Base-by-base conservation (phyloP, 2,797 vertebrate species). In the Myripristis murdjan region DNA sequence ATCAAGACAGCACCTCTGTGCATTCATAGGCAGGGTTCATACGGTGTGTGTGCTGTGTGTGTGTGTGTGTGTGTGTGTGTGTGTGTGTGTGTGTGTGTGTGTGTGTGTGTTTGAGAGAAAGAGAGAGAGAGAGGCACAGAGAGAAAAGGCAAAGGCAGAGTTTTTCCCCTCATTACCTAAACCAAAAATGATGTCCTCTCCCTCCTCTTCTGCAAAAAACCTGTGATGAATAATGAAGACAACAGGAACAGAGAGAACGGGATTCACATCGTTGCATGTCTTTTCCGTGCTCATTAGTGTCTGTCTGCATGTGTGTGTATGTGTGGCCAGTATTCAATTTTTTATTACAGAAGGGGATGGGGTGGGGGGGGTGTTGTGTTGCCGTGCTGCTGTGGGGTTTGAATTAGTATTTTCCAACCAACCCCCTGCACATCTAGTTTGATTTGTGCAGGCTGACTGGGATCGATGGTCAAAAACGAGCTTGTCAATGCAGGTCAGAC, bases 1-100 rank as follows among this genome's bases (percentile, higher is more conserved):
- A 95, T 96, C 96, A 96, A 95, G 95, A 95, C 93, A 92, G 94
- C 93, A 96, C 95, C 95, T 95, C 92, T 88, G 93, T 93, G 93
- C 93, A 96, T 95, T 95, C 92, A 92, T 91, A 95, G 95, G 93
- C 93, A 81, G 89, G 26, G 63, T 58, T 53, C 58, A 60, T 63
- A n/a, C n/a, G n/a, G n/a, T n/a, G n/a, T n/a, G 37, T 74, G 60
- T 56, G 56, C 16, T 48, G 62, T 64, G 66, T 58, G 68, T 48
- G 52, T 37, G n/a, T n/a, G n/a, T n/a, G n/a, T n/a, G n/a, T n/a
- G n/a, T n/a, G n/a, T n/a, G n/a, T n/a, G n/a, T n/a, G n/a, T n/a
- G n/a, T n/a, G n/a, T n/a, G n/a, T n/a, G n/a, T n/a, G 33, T 56
- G 55, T 37, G 39, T 44, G 56, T 39, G 18, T 56, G 54, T 43